These are phyloP conservation scores for Rhombomys opimus DNA, from an alignment of 2,113 vertebrate species.

Conservation along the genomic window DNA sequence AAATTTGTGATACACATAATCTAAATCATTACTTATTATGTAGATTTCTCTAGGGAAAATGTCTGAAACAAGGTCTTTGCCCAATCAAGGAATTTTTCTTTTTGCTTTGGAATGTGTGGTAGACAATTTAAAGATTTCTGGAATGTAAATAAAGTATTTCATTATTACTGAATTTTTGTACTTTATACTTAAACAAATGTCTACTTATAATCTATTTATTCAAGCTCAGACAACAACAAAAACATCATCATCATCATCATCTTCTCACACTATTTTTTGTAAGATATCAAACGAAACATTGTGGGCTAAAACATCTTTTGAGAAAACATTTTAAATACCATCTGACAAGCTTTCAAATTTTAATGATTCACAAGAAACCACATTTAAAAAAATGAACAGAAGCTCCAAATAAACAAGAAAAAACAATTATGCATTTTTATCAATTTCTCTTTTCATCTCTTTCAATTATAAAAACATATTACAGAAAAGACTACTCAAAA, in stretches of 20 bases:
- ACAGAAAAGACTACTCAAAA: constrained; percentile 70
- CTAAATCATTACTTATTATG: constrained; percentile 9
- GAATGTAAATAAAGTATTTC: constrained; percentile 2
- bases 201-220: constrained; percentile 63
- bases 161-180: constrained; percentile 35
- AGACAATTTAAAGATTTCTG: constrained; percentile 8
- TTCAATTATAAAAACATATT: constrained; percentile 75
- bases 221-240: constrained; percentile 28
- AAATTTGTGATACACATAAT: background rate
- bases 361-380: constrained; percentile 58
- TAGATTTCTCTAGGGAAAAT: background rate
- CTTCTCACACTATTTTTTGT: constrained; percentile 47
- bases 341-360: constrained; percentile 71
- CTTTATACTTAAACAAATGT: constrained; percentile 37
- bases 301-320: constrained; percentile 54
- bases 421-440: constrained; percentile 72
- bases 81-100: background rate
- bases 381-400: constrained; percentile 66
- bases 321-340: constrained; percentile 68
- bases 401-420: constrained; percentile 66
- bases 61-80: background rate
- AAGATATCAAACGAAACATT: constrained; percentile 55
- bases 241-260: background rate
- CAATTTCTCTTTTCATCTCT: constrained; percentile 74
- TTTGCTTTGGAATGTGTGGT: background rate